phyloP scores from a whole-genome alignment of 2,888 invertebrate genomes.

The Tigriopus californicus region DNA sequence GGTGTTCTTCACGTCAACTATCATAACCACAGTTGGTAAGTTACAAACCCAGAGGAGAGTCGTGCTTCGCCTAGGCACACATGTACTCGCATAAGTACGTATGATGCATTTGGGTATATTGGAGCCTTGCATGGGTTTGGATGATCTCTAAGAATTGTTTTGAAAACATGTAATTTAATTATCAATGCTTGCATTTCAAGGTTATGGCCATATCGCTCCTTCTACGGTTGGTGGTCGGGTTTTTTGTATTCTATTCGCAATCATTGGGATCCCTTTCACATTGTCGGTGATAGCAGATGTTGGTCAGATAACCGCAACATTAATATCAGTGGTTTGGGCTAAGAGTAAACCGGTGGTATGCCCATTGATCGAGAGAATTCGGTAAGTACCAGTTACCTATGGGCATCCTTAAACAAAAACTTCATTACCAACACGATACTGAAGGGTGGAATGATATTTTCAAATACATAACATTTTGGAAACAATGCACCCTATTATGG shows the following conservation, averaged over 20 bases:
- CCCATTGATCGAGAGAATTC: neutral
- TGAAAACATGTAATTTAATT: neutral
- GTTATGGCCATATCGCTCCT: slow-evolving; percentile 75
- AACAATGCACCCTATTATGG: too few species aligned
- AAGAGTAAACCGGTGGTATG: neutral
- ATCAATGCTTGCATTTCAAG: slow-evolving; percentile 30
- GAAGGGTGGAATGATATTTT: too few species aligned
- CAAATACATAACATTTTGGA: too few species aligned
- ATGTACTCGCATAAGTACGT: too few species aligned
- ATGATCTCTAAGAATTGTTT: neutral
- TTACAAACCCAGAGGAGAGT: too few species aligned
- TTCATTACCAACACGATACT: too few species aligned
- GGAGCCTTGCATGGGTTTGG: neutral
- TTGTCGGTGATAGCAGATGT: slow-evolving; percentile 70
- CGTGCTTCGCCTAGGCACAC: too few species aligned
- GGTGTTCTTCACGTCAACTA: slow-evolving; percentile 72
- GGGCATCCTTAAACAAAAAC: too few species aligned
- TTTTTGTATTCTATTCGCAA: slow-evolving; percentile 61
- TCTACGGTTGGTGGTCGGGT: slow-evolving; percentile 56
- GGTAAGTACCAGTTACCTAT: too few species aligned
- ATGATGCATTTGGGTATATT: too few species aligned
- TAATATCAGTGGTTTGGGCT: slow-evolving; percentile 9
- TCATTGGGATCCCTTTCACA: slow-evolving; percentile 71
- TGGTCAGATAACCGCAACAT: slow-evolving; percentile 59
- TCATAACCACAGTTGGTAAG: slow-evolving; percentile 71